phyloP scores from a whole-genome alignment of 2,113 vertebrate genomes.

The Suricata suricatta region DNA sequence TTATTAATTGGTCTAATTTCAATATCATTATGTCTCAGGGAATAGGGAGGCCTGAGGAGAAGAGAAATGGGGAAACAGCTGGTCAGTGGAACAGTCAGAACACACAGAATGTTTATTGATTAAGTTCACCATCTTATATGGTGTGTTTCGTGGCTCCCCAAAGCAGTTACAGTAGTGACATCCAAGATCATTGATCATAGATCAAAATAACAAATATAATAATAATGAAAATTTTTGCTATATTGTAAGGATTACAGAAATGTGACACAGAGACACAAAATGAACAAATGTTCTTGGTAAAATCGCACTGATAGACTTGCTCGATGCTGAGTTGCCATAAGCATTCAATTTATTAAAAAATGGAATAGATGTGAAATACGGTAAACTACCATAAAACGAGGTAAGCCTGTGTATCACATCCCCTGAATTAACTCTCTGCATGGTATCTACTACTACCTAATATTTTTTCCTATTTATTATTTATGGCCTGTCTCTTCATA shows the following conservation, averaged over 20 bases:
- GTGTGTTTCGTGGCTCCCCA: not conserved
- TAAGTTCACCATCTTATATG: not conserved
- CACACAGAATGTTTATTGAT: not conserved
- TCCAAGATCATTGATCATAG: not conserved
- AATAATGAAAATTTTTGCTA: not conserved
- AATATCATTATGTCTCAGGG: not conserved
- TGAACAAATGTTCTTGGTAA: not conserved
- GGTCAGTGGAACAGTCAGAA: not conserved
- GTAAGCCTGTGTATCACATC: not conserved
- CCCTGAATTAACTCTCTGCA: constrained; percentile 16
- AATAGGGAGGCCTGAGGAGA: not conserved
- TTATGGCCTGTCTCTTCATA: not conserved
- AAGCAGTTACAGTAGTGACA: not conserved
- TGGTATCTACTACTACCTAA: not conserved
- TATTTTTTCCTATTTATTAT: not conserved
- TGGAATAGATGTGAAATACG: accelerated
- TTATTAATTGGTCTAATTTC: not conserved
- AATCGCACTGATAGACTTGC: not conserved
- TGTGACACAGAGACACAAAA: not conserved
- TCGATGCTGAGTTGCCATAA: not conserved
- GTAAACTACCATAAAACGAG: not conserved
- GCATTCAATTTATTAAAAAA: not conserved
- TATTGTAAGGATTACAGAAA: not conserved
- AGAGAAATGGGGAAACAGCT: not conserved
- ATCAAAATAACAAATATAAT: not conserved